Conservation (phyloP, 2,888 invertebrate genomes). For the Meiosimyza platycephala region DNA sequence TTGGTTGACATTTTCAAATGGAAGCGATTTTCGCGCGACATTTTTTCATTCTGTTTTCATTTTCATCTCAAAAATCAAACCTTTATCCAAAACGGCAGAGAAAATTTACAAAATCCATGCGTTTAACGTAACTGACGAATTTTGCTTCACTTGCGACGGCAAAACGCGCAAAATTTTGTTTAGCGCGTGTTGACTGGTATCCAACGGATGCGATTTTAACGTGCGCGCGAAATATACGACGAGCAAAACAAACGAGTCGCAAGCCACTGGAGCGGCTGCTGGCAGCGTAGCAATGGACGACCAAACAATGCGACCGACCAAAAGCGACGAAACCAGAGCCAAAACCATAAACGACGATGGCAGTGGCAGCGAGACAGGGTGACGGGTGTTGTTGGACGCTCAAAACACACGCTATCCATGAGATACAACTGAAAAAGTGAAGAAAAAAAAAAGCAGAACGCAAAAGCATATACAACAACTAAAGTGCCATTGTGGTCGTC, state of each 20-base stretch:
- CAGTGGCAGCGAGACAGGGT: constrained; percentile 33
- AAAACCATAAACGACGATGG: constrained; percentile 30
- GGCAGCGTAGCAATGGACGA: constrained; percentile 51
- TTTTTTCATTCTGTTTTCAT: background rate
- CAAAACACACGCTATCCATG: background rate
- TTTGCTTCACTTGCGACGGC: constrained; percentile 52
- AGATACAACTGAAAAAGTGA: background rate
- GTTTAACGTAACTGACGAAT: constrained; percentile 35
- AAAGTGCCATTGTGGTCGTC: constrained; percentile 5
- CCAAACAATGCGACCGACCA: constrained; percentile 41
- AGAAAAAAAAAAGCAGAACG: too few relatives aligned
- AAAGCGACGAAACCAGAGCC: constrained; percentile 5
- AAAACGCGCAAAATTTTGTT: constrained; percentile 45
- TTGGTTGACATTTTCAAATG: background rate
- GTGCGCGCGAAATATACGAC: constrained; percentile 35
- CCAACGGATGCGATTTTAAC: constrained; percentile 35
- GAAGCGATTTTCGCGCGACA: background rate
- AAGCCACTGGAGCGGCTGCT: constrained; percentile 53
- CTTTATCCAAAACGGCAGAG: background rate
- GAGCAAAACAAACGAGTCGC: constrained; percentile 50
- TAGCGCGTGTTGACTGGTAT: constrained; percentile 37
- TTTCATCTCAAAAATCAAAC: background rate
- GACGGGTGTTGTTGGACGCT: background rate
- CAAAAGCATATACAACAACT: constrained; percentile 9
- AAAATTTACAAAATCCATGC: constrained; percentile 16